These are phyloP conservation scores for Hemicordylus capensis DNA, from an alignment of 2,113 vertebrate species.

Conservation along the genomic window DNA sequence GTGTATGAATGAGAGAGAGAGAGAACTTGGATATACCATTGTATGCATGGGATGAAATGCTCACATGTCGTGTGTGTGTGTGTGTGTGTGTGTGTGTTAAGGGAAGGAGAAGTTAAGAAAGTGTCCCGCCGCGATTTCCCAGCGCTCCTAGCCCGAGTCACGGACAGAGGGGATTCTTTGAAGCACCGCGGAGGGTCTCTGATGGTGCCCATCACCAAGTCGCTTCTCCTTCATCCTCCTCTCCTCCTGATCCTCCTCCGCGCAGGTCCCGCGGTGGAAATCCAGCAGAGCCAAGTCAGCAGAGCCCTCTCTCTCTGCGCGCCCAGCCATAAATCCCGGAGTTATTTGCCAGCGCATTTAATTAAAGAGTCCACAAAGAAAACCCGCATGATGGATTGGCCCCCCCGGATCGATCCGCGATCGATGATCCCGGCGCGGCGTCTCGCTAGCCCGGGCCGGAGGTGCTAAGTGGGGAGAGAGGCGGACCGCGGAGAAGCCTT, in stretches of 20 bases:
- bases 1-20: no score
- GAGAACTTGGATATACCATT: no score
- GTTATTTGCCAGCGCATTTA: conserved; percentile 91
- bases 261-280: conserved; percentile 78
- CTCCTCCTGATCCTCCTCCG: conserved; percentile 85
- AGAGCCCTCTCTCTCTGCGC: conserved; percentile 91
- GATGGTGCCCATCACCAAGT: conserved; percentile 83
- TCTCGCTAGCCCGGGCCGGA: conserved; percentile 79
- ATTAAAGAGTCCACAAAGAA: conserved; percentile 95
- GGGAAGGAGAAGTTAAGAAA: conserved; percentile 17
- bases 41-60: no score
- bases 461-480: conserved; percentile 68
- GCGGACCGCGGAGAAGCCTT: neutral
- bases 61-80: no score
- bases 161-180: conserved; percentile 87
- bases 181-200: conserved; percentile 75
- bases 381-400: conserved; percentile 89
- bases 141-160: conserved; percentile 84
- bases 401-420: conserved; percentile 85
- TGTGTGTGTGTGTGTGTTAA: no score
- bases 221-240: conserved; percentile 84
- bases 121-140: conserved; percentile 73
- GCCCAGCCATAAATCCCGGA: conserved; percentile 87
- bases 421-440: conserved; percentile 75
- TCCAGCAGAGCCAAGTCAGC: conserved; percentile 90